Percentiles rank a stretch among this genome's conserved stretches.
Evolutionary conservation across 2,113 vertebrate species (phyloP).

Genomic region (Columbina picui): DNA sequence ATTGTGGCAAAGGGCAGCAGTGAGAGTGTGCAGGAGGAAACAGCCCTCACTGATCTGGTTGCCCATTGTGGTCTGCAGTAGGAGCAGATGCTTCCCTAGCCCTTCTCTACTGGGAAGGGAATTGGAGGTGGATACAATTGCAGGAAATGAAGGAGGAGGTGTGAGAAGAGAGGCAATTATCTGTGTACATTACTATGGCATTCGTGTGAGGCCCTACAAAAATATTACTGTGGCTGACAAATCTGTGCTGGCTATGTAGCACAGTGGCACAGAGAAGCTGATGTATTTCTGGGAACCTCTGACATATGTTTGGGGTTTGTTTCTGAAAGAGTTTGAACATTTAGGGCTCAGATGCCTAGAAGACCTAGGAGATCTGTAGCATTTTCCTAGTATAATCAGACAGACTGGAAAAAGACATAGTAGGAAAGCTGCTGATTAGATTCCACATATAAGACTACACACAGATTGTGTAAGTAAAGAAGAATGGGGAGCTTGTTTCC

Average conservation of each 20-base stretch:
- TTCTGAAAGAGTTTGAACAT: neutral
- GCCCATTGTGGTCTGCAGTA: neutral
- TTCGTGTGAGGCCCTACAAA: neutral
- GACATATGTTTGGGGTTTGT: neutral
- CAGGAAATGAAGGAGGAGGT: slow-evolving; percentile 16
- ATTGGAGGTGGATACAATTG: neutral
- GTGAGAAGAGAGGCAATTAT: neutral
- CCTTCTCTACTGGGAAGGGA: neutral
- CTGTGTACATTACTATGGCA: neutral
- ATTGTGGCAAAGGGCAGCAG: neutral
- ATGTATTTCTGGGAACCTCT: neutral
- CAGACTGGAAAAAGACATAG: neutral
- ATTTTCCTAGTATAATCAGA: neutral
- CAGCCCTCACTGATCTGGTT: neutral
- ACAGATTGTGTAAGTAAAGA: neutral
- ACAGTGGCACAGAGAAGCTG: neutral
- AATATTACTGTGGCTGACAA: neutral
- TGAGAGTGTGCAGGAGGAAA: neutral
- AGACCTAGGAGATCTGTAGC: neutral
- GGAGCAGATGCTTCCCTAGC: slow-evolving; percentile 29
- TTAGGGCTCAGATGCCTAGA: neutral
- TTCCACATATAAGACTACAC: fast-evolving
- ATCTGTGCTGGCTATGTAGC: neutral
- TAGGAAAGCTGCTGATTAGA: neutral
- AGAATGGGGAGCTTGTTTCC: neutral